Conservation (phyloP, 2,113 vertebrate species). For the Accipiter virgatus region DNA sequence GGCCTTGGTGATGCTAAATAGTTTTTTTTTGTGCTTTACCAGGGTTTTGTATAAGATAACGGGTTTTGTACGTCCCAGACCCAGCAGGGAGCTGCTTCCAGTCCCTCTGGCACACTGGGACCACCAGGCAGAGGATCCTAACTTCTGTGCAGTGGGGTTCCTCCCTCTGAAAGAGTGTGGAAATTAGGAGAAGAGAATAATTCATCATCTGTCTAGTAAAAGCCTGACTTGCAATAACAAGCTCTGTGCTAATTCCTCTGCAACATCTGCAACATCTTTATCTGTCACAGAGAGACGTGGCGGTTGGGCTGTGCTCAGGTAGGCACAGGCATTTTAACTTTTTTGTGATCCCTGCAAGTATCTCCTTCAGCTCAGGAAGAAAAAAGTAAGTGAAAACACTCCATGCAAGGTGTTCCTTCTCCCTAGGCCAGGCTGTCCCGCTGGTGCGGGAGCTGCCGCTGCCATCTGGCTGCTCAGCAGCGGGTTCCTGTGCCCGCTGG, state of each 20-base stretch:
- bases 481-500: not conserved
- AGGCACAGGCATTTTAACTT: not conserved
- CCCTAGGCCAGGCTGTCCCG: too few species aligned
- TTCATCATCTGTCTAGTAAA: not conserved
- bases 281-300: not conserved
- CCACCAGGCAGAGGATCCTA: not conserved
- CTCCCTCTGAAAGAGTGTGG: not conserved
- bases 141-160: not conserved
- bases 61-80: rapidly evolving
- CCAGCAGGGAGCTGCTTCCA: not conserved
- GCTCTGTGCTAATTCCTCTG: not conserved
- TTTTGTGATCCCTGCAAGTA: not conserved
- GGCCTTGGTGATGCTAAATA: not conserved
- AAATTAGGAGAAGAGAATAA: not conserved
- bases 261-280: not conserved
- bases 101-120: rapidly evolving
- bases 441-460: not conserved
- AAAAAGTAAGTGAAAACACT: not conserved
- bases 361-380: not conserved
- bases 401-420: not conserved
- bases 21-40: not conserved
- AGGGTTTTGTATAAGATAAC: not conserved
- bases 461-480: not conserved
- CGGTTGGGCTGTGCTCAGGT: not conserved
- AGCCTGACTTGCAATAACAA: not conserved